A percentile compares a stretch with the other conserved stretches of the same genome.
phyloP scores from a whole-genome alignment of 2,113 vertebrate species.

The Trogon surrucura region DNA sequence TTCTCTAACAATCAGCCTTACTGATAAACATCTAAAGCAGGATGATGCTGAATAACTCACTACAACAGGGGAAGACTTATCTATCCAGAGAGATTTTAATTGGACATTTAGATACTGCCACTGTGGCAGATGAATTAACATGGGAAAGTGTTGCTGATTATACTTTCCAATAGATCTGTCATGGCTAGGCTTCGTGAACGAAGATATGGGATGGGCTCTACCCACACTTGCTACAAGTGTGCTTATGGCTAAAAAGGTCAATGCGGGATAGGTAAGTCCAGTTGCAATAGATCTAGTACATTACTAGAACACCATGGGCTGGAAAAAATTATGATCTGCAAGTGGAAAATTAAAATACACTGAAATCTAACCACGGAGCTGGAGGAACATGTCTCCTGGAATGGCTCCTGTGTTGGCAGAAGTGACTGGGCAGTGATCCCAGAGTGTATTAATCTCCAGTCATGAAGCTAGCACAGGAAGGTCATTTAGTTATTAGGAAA shows the following conservation, averaged over 20 bases:
- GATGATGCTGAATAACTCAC: not conserved
- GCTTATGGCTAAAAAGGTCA: too few relatives aligned
- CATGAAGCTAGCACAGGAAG: constrained; percentile 64
- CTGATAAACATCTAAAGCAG: not conserved
- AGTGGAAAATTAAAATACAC: constrained; percentile 70
- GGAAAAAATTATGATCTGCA: constrained; percentile 70
- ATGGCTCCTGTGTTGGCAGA: constrained; percentile 74
- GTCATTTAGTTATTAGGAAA: constrained; percentile 65
- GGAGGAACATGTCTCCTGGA: constrained; percentile 62
- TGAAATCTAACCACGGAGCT: constrained; percentile 59
- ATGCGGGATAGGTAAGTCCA: too few relatives aligned
- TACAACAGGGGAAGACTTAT: constrained; percentile 33
- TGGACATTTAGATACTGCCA: constrained; percentile 44
- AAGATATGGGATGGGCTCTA: too few relatives aligned
- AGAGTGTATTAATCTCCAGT: constrained; percentile 69
- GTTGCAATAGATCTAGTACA: not conserved
- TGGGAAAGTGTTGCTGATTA: constrained; percentile 28
- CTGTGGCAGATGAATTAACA: constrained; percentile 51
- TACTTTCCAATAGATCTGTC: constrained; percentile 23
- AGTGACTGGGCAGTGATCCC: constrained; percentile 69
- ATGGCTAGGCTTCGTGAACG: too few relatives aligned
- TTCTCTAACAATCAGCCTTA: not conserved
- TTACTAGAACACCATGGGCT: constrained; percentile 50
- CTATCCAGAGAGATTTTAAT: constrained; percentile 10
- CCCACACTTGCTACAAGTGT: too few relatives aligned